These are phyloP conservation scores for Apocrypta bakeri DNA, from an alignment of 1,140 invertebrate genomes.

Conservation along the genomic window DNA sequence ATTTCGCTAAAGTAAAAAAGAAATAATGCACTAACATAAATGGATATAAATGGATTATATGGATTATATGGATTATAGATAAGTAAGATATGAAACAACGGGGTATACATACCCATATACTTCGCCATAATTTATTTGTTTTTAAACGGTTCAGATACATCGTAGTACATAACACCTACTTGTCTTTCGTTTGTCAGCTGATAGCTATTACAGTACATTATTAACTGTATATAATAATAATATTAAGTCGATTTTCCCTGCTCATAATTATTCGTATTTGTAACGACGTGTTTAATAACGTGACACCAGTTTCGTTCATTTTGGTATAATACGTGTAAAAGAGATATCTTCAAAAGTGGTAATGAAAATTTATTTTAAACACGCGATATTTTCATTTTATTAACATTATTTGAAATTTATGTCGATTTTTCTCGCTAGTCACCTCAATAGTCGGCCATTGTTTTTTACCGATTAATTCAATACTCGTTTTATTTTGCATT, in stretches of 20 bases:
- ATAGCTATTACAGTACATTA: conserved; percentile 53
- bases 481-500: background rate
- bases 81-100: background rate
- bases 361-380: conserved; percentile 41
- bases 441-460: background rate
- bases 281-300: conserved; percentile 40
- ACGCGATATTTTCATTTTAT: background rate
- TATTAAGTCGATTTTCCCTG: conserved; percentile 63
- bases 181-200: conserved; percentile 54
- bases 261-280: conserved; percentile 55
- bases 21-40: no score
- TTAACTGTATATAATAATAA: conserved; percentile 59
- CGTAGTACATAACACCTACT: conserved; percentile 66
- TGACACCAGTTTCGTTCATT: conserved; percentile 51
- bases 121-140: conserved; percentile 70
- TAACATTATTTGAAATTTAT: background rate
- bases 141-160: conserved; percentile 69
- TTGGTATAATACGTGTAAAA: conserved; percentile 53
- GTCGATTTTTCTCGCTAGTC: background rate
- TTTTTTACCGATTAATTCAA: background rate
- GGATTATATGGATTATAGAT: no score
- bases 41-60: no score
- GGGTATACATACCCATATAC: conserved; percentile 47
- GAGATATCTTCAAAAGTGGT: conserved; percentile 13
- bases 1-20: no score